Evolutionary conservation across 2,113 vertebrate genomes (phyloP).

Genomic region (Chionomys nivalis): DNA sequence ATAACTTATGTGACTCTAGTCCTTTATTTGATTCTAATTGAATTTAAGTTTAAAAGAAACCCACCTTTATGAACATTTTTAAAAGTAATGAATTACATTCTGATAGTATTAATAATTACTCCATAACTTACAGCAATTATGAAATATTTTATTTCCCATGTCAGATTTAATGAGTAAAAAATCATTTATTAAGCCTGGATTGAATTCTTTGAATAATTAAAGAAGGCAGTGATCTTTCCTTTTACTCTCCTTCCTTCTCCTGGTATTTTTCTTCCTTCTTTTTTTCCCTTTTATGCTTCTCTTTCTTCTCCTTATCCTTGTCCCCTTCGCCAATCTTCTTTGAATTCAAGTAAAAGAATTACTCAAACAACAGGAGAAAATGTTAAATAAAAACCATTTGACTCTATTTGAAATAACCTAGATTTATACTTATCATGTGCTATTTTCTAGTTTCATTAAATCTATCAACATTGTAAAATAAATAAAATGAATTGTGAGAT

Average conservation of each 20-base stretch:
- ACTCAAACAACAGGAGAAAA: not conserved
- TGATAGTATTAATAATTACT: not conserved
- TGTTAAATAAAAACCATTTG: not conserved
- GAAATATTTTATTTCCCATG: not conserved
- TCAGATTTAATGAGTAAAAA: slow-evolving; percentile 3
- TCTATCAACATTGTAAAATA: not conserved
- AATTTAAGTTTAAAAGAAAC: slow-evolving; percentile 12
- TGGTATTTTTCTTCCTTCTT: not conserved
- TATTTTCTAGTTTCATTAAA: not conserved
- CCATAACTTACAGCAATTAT: not conserved
- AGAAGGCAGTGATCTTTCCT: not conserved
- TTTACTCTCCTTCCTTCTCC: not conserved
- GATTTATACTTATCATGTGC: not conserved
- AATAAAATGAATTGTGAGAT: not conserved
- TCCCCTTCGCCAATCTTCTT: not conserved
- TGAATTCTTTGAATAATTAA: not conserved
- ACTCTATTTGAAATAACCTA: slow-evolving; percentile 11
- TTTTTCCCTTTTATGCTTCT: not conserved
- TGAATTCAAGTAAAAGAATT: not conserved
- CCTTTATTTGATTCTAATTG: not conserved
- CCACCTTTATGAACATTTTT: not conserved
- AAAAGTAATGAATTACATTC: not conserved
- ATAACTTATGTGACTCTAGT: not conserved
- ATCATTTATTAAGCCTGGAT: not conserved
- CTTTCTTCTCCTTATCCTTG: not conserved